Evolutionary conservation across 2,888 invertebrate genomes (phyloP).

Genomic region (Andrena praecox): DNA sequence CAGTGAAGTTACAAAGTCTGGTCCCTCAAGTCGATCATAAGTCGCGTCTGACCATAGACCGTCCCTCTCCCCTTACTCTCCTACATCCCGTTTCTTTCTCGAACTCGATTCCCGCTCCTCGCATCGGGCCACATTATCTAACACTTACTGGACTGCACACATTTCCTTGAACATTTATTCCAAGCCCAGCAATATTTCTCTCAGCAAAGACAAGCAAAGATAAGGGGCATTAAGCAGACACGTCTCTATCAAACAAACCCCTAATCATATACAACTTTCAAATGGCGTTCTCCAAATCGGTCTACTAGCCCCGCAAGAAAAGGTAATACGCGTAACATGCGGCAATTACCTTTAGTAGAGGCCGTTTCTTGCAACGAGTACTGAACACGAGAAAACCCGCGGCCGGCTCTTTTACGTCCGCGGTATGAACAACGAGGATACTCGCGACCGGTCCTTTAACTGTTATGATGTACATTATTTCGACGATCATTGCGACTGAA

Average conservation of each 20-base stretch:
- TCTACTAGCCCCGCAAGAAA: too few relatives aligned
- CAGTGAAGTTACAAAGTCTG: not conserved
- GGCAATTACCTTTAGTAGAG: too few relatives aligned
- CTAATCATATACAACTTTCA: not conserved
- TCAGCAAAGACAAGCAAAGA: not conserved
- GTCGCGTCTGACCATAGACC: not conserved
- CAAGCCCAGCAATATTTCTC: not conserved
- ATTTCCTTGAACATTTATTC: not conserved
- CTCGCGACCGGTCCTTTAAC: too few relatives aligned
- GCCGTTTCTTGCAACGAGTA: too few relatives aligned
- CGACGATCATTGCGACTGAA: not conserved
- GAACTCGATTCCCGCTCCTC: not conserved
- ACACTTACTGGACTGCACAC: not conserved
- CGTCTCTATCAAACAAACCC: not conserved
- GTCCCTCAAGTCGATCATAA: not conserved
- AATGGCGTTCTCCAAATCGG: not conserved
- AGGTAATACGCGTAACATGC: too few relatives aligned
- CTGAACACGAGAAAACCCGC: too few relatives aligned
- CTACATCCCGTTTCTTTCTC: not conserved
- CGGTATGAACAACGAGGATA: too few relatives aligned
- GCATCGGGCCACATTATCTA: not conserved
- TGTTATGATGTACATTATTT: too few relatives aligned
- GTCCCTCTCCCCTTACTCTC: not conserved
- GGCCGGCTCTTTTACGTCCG: too few relatives aligned
- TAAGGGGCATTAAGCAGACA: not conserved